These are phyloP conservation scores for Drosophila rellima DNA, from an alignment of 2,888 invertebrate genomes.

Conservation along the genomic window DNA sequence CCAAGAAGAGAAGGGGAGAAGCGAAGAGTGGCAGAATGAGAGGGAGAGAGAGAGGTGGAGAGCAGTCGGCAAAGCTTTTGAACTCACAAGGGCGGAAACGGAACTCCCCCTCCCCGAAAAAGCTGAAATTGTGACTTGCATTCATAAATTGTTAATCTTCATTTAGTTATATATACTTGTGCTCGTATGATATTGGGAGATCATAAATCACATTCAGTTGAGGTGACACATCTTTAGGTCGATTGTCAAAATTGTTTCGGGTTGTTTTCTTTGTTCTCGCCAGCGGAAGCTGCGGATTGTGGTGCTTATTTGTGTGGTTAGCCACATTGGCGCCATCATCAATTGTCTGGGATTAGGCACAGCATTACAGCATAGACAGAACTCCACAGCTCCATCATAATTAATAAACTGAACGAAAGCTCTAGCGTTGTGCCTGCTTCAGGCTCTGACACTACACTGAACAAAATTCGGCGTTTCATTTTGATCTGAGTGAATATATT, in stretches of 20 bases:
- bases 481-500: background rate
- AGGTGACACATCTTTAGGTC: slow-evolving; percentile 48
- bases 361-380: slow-evolving; percentile 10
- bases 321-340: slow-evolving; percentile 71
- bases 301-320: slow-evolving; percentile 54
- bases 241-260: slow-evolving; percentile 51
- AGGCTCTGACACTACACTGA: background rate
- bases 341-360: slow-evolving; percentile 64
- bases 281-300: slow-evolving; percentile 53
- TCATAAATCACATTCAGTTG: slow-evolving; percentile 49
- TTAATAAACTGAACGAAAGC: slow-evolving; percentile 60
- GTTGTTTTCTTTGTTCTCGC: slow-evolving; percentile 14
- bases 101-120: background rate
- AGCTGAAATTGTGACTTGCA: slow-evolving; percentile 37
- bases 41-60: background rate
- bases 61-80: slow-evolving; percentile 57
- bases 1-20: slow-evolving; percentile 1
- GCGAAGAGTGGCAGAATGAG: background rate
- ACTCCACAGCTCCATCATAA: slow-evolving; percentile 40
- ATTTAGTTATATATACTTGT: background rate
- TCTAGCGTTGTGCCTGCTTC: slow-evolving; percentile 8
- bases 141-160: slow-evolving; percentile 47
- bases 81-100: slow-evolving; percentile 58
- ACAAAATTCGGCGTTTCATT: background rate
- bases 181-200: background rate